Evolutionary conservation across 2,113 vertebrate species (phyloP), one percentile per base, ranked within the genome.

Genomic region (Excalfactoria chinensis): DNA sequence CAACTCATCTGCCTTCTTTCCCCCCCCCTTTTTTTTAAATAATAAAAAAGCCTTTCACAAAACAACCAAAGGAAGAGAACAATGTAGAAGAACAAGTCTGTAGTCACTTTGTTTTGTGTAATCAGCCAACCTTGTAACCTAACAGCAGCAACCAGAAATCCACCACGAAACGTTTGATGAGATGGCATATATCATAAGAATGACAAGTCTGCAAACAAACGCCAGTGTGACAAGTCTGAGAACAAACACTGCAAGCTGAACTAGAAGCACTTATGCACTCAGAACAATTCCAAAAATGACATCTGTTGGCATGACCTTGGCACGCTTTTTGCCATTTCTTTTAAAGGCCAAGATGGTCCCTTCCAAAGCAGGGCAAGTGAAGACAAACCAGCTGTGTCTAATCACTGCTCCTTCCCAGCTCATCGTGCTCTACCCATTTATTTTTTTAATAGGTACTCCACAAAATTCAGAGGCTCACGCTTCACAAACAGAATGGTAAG

Each of bases 161-260:
- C 72, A 68, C 60, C 32, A 13, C 0, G 26, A 14, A n/a, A 74
- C 3, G 28, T 13, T 6, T 76, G 70, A 77, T 46, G 53, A 91
- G 69, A 77, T 26, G 60, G 51, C 2, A 48, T 6, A n/a, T 60
- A 53, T 15, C 62, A 34, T 35, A 51, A 68, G 43, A 74, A 83
- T 84, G 80, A 87, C 82, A 95, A 74, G 80, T 89, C 83, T 86
- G 88, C 88, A 95, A 96, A 94, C 14, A n/a, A 44, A 35, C n/a
- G 71, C 17, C 84, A 59, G 64, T 1, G 4, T 85, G 86, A 93
- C 68, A 89, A 49, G 34, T 41, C 6, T 83, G 88, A 83, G 82
- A 94, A 77, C 56, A 56, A 53, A 5, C 3, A 66, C 0, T 84
- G 25, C 43, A 55, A 34, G 51, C 25, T 13, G 28, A 67, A 41